Percentiles rank a stretch among this genome's conserved stretches.
phyloP scores from a whole-genome alignment of 2,797 vertebrate genomes.

The Phrynocephalus forsythii region DNA sequence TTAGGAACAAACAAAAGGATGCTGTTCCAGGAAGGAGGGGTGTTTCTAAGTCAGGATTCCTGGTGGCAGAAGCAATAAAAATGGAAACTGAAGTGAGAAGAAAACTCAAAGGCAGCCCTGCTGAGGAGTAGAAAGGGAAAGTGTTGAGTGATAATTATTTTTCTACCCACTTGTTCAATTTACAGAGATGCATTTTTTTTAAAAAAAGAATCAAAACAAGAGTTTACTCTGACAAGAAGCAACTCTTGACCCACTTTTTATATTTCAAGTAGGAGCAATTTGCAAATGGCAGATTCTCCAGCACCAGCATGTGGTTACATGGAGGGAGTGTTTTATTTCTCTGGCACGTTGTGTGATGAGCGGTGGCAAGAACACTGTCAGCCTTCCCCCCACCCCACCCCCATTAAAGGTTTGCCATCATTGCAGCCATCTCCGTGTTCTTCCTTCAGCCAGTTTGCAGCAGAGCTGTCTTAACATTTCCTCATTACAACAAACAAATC shows the following conservation, averaged over 20 bases:
- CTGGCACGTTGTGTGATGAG: constrained; percentile 32
- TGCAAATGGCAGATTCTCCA: constrained; percentile 20
- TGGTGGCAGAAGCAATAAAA: background rate
- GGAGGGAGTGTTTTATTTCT: constrained; percentile 20
- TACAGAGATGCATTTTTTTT: background rate
- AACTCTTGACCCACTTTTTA: constrained; percentile 25
- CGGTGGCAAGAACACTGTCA: background rate
- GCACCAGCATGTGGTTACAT: background rate
- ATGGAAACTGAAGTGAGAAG: background rate
- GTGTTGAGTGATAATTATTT: background rate
- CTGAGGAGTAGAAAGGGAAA: background rate
- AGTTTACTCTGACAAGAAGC: constrained; percentile 12
- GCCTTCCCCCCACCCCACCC: no score
- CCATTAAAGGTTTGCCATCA: background rate
- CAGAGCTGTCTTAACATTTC: no score
- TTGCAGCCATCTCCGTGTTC: background rate
- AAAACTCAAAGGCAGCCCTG: background rate
- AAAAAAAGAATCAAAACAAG: background rate
- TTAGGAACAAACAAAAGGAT: background rate
- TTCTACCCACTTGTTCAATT: background rate
- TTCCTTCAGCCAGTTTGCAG: background rate
- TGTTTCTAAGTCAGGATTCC: background rate
- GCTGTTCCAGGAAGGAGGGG: background rate
- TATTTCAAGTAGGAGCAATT: constrained; percentile 29
- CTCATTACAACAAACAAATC: background rate